These are phyloP conservation scores for Oncorhynchus kisutch DNA, from an alignment of 2,113 vertebrate genomes.

Conservation along the genomic window DNA sequence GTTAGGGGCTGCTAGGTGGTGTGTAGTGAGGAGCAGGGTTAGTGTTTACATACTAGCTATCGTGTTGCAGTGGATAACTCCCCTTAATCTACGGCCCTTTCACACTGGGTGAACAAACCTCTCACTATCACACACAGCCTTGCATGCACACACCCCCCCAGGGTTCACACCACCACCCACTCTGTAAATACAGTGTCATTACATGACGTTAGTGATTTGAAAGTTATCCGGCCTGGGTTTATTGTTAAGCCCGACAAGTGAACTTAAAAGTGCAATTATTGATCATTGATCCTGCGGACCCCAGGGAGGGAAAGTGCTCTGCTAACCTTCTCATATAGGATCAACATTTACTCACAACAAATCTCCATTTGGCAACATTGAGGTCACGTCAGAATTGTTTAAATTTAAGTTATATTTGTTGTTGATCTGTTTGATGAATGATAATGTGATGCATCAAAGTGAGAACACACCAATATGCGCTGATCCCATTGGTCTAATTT, in stretches of 20 bases:
- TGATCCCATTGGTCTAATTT: too few species aligned
- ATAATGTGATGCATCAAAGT: too few species aligned
- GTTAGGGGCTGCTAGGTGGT: conserved; percentile 14
- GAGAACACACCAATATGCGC: too few species aligned
- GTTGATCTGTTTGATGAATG: too few species aligned
- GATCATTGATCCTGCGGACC: background rate
- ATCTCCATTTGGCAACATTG: too few species aligned
- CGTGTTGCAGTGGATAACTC: conserved; percentile 22
- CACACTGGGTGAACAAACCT: background rate
- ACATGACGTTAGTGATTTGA: background rate
- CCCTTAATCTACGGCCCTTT: background rate
- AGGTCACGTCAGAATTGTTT: too few species aligned
- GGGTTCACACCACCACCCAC: background rate
- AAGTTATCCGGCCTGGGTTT: background rate
- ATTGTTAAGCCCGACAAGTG: background rate
- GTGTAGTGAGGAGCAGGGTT: conserved; percentile 8
- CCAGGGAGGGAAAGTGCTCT: too few species aligned
- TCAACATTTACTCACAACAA: too few species aligned
- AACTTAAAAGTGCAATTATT: background rate
- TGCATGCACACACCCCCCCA: background rate
- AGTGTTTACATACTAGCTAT: conserved; percentile 34
- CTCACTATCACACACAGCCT: background rate
- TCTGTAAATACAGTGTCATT: background rate
- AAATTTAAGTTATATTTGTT: too few species aligned
- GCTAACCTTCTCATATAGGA: too few species aligned